phyloP scores from a whole-genome alignment of 2,888 invertebrate species.

The Dexiosoma caninum region DNA sequence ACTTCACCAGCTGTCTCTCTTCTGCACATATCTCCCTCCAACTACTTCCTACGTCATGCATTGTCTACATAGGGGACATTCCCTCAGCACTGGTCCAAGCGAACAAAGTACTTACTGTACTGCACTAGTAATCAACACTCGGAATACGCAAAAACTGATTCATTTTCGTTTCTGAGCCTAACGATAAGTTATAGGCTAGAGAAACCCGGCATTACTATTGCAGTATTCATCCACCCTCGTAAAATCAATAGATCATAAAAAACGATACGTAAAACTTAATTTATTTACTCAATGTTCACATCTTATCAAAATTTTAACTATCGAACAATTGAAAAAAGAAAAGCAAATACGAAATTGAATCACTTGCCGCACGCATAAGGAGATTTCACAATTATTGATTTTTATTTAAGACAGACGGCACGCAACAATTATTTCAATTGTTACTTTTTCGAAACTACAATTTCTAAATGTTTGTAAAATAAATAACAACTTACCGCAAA shows the following conservation, averaged over 20 bases:
- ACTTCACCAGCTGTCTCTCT: too few relatives aligned
- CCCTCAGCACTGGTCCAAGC: too few relatives aligned
- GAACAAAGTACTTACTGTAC: too few relatives aligned
- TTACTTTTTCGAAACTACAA: background rate
- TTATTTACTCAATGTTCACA: constrained; percentile 10
- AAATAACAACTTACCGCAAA: constrained; percentile 25
- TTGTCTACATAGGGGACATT: too few relatives aligned
- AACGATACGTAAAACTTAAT: constrained; percentile 36
- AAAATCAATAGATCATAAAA: background rate
- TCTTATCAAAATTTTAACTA: constrained; percentile 23
- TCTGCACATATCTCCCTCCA: too few relatives aligned
- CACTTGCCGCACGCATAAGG: background rate
- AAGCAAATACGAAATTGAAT: background rate
- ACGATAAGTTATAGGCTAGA: too few relatives aligned
- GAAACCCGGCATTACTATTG: too few relatives aligned
- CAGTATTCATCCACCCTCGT: too few relatives aligned
- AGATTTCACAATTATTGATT: constrained; percentile 50
- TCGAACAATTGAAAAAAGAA: background rate
- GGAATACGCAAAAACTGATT: too few relatives aligned
- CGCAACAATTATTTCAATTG: constrained; percentile 41
- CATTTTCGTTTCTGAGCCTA: too few relatives aligned
- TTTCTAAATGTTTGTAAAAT: constrained; percentile 12
- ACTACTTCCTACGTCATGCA: too few relatives aligned
- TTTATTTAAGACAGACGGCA: constrained; percentile 46
- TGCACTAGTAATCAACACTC: too few relatives aligned